These are phyloP conservation scores for Sebastes diploproa DNA, from an alignment of 2,797 vertebrate species.

Conservation along the genomic window DNA sequence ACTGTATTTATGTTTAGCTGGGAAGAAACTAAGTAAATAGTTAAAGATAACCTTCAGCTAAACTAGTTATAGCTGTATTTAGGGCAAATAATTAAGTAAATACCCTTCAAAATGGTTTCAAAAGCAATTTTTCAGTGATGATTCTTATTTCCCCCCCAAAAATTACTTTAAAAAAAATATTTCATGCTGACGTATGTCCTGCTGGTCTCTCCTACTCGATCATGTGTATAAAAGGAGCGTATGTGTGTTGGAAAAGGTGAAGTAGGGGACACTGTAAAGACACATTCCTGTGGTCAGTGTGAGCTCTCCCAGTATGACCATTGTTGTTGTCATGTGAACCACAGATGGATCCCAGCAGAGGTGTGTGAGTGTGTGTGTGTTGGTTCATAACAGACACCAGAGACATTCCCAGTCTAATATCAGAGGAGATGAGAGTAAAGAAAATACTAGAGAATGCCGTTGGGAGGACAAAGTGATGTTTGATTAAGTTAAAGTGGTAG, in stretches of 20 bases:
- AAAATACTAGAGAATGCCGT: background rate
- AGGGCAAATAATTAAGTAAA: background rate
- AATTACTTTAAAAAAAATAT: background rate
- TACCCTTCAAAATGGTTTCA: background rate
- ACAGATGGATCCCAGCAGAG: background rate
- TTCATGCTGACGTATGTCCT: background rate
- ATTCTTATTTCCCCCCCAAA: background rate
- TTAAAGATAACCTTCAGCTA: background rate
- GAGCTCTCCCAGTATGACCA: background rate
- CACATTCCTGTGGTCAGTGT: background rate
- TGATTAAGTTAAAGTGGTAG: background rate
- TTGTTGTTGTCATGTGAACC: slow-evolving; percentile 9
- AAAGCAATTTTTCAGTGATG: background rate
- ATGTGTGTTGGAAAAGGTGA: background rate
- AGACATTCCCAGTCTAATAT: background rate
- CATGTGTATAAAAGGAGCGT: background rate
- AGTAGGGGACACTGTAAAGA: background rate
- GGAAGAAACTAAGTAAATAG: rapidly evolving
- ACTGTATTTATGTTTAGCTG: background rate
- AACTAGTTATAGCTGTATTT: background rate
- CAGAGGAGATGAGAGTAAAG: background rate
- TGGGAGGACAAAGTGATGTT: background rate
- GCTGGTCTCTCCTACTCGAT: background rate
- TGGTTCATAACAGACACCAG: background rate
- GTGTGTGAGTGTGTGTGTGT: background rate